Evolutionary conservation across 1,140 invertebrate genomes (phyloP).

Genomic region (Thaumetopoea pityocampa): DNA sequence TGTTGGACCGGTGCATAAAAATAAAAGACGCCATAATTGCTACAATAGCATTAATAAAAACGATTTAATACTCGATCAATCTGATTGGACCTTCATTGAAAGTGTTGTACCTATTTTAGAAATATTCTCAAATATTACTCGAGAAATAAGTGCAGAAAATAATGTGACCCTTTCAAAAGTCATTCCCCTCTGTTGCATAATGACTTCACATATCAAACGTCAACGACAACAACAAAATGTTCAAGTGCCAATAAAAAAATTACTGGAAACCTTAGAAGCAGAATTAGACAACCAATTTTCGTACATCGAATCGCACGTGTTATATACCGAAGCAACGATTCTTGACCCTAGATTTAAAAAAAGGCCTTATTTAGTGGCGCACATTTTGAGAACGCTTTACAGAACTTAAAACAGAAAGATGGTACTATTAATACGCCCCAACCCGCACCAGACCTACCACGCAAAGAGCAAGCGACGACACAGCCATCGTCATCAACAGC

Average conservation of each 20-base stretch:
- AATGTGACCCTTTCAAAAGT: constrained; percentile 3
- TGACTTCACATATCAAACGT: not conserved
- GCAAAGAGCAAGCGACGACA: not conserved
- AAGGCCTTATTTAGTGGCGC: not conserved
- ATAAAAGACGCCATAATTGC: constrained; percentile 1
- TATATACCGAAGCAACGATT: not conserved
- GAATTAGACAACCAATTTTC: not conserved
- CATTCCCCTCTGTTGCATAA: not conserved
- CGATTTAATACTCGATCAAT: not conserved
- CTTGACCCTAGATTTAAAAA: not conserved
- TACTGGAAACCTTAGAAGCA: not conserved
- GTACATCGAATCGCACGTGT: not conserved
- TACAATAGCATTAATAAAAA: not conserved
- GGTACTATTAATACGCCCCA: not conserved
- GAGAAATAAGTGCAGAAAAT: constrained; percentile 3
- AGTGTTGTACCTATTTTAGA: not conserved
- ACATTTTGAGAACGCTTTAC: not conserved
- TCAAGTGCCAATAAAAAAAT: not conserved
- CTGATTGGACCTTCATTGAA: not conserved
- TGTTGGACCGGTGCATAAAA: not conserved
- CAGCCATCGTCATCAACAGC: not conserved
- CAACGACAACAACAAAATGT: not conserved
- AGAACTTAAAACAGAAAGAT: not conserved
- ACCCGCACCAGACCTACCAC: not conserved
- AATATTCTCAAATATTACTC: constrained; percentile 1